phyloP scores from a whole-genome alignment of 2,113 vertebrate species.

The Phoenicopterus ruber region DNA sequence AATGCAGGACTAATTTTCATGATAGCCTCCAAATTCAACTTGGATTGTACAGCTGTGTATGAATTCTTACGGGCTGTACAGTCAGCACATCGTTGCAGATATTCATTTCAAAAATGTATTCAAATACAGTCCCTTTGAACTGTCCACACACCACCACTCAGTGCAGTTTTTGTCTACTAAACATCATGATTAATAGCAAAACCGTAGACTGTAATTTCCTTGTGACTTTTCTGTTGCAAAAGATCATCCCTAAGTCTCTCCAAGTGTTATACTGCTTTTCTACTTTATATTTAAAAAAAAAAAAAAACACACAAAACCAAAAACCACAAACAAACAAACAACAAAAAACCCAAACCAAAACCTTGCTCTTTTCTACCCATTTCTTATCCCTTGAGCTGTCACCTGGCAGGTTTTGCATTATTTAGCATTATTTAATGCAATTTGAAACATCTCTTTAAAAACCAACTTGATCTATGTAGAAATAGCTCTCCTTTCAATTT shows the following conservation, averaged over 20 bases:
- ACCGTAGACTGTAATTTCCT: background rate
- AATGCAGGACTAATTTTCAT: background rate
- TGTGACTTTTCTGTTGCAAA: background rate
- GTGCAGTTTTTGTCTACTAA: background rate
- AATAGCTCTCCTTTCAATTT: background rate
- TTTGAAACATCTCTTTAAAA: background rate
- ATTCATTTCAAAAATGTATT: background rate
- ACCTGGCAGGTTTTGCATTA: background rate
- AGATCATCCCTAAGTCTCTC: background rate
- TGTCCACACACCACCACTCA: background rate
- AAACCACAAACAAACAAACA: background rate
- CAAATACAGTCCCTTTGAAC: background rate
- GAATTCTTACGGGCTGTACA: background rate
- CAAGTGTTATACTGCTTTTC: background rate
- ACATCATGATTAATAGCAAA: background rate
- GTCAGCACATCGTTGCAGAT: background rate
- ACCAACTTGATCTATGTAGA: background rate
- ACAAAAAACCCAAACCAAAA: background rate
- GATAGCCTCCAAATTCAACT: background rate
- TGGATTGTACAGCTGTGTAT: background rate
- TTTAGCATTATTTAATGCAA: background rate
- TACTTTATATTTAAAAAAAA: background rate
- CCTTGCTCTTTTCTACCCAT: background rate
- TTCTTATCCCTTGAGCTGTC: background rate
- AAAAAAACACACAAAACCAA: no score